phyloP scores from a whole-genome alignment of 1,140 invertebrate species.

The Anagrus nilaparvatae region DNA sequence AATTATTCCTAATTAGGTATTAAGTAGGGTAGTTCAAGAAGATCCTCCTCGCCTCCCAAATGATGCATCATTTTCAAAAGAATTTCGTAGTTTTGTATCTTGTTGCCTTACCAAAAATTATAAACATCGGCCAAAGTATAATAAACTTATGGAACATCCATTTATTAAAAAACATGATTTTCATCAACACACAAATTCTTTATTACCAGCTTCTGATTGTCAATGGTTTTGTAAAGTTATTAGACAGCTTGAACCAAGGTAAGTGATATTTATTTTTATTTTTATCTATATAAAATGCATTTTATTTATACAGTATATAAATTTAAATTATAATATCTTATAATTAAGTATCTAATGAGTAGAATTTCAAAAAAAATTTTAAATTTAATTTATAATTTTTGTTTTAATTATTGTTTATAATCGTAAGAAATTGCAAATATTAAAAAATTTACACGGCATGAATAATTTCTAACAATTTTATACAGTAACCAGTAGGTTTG shows the following conservation, averaged over 20 bases:
- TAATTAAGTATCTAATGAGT: too few relatives aligned
- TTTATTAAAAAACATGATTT: conserved; percentile 77
- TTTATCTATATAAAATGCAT: too few relatives aligned
- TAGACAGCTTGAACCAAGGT: conserved; percentile 39
- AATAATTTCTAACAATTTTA: conserved; percentile 35
- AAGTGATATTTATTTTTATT: conserved; percentile 5
- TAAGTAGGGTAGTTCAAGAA: conserved; percentile 74
- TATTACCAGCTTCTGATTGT: conserved; percentile 27
- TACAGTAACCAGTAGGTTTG: conserved; percentile 40
- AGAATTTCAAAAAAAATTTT: too few relatives aligned
- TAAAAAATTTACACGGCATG: conserved; percentile 33
- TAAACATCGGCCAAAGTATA: conserved; percentile 87
- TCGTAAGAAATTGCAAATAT: conserved; percentile 12
- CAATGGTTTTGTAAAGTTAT: conserved; percentile 38
- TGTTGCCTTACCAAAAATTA: conserved; percentile 90
- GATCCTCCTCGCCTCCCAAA: conserved; percentile 75
- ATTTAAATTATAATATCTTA: too few relatives aligned
- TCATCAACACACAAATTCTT: conserved; percentile 23
- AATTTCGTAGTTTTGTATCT: conserved; percentile 39
- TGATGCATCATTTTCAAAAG: conserved; percentile 55
- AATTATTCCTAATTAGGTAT: conserved; percentile 49
- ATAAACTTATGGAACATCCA: conserved; percentile 76
- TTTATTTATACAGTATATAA: too few relatives aligned
- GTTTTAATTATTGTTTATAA: conserved; percentile 10
- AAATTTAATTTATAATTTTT: too few relatives aligned